A percentile compares a stretch with the other conserved stretches of the same genome.
Conservation (phyloP, 2,113 vertebrate genomes). For the Hipposideros armiger region DNA sequence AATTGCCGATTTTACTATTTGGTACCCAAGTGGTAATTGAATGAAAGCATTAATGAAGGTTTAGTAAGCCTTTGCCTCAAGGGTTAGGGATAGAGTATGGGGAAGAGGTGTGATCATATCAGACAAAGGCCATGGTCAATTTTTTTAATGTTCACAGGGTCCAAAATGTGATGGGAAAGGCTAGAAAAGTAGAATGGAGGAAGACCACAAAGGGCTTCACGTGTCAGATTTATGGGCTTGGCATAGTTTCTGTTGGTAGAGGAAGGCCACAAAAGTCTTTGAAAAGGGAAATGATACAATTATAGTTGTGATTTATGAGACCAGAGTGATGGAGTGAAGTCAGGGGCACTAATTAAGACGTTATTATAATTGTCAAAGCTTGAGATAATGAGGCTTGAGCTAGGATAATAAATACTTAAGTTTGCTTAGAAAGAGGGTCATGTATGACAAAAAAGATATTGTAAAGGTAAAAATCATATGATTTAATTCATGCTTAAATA, state of each 20-base stretch:
- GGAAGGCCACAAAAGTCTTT: background rate
- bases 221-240: background rate
- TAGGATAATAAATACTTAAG: background rate
- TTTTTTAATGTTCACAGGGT: background rate
- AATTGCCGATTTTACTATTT: background rate
- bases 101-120: background rate
- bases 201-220: background rate
- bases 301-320: background rate
- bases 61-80: background rate
- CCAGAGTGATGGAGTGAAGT: background rate
- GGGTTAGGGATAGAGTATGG: background rate
- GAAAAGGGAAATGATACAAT: background rate
- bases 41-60: background rate
- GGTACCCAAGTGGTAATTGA: background rate
- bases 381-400: background rate
- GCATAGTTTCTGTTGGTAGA: background rate
- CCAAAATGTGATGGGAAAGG: background rate
- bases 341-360: background rate
- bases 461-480: background rate
- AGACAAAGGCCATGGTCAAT: background rate
- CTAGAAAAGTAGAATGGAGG: background rate
- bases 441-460: background rate
- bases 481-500: background rate
- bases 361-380: background rate
- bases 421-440: background rate